phyloP scores from a whole-genome alignment of 2,797 vertebrate genomes.

The Cryptoprocta ferox region DNA sequence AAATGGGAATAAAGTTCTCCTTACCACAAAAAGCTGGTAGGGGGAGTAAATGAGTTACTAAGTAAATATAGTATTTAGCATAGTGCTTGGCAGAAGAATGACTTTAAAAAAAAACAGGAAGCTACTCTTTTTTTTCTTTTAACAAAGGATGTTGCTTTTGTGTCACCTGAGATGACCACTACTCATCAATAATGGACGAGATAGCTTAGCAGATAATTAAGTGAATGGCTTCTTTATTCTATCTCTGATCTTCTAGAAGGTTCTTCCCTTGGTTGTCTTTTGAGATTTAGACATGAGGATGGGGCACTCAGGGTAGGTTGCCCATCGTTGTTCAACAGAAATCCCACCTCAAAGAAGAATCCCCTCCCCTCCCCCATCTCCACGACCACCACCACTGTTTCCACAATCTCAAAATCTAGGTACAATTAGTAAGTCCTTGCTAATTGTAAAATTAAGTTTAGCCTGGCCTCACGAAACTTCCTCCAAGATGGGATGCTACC shows the following conservation, averaged over 20 bases:
- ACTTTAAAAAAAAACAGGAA: not conserved
- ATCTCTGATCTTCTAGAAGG: not conserved
- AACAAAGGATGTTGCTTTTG: not conserved
- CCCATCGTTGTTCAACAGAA: not conserved
- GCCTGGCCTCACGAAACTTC: not conserved
- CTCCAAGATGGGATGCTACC: not conserved
- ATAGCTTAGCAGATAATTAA: not conserved
- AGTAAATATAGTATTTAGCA: not conserved
- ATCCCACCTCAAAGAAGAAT: not conserved
- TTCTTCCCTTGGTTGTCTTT: not conserved
- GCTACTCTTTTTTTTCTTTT: not conserved
- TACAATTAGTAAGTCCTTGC: not conserved
- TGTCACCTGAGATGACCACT: not conserved
- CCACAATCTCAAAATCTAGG: not conserved
- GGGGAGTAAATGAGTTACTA: not conserved
- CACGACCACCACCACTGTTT: not conserved
- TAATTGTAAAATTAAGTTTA: not conserved
- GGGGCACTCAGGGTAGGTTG: not conserved
- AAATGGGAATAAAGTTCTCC: not conserved
- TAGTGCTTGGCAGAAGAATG: not conserved
- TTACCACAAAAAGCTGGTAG: not conserved
- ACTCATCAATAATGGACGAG: not conserved
- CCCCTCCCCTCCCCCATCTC: too few species aligned
- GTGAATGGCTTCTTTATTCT: not conserved
- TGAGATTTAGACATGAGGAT: not conserved